phyloP scores from a whole-genome alignment of 2,797 vertebrate genomes.

The Falco peregrinus region DNA sequence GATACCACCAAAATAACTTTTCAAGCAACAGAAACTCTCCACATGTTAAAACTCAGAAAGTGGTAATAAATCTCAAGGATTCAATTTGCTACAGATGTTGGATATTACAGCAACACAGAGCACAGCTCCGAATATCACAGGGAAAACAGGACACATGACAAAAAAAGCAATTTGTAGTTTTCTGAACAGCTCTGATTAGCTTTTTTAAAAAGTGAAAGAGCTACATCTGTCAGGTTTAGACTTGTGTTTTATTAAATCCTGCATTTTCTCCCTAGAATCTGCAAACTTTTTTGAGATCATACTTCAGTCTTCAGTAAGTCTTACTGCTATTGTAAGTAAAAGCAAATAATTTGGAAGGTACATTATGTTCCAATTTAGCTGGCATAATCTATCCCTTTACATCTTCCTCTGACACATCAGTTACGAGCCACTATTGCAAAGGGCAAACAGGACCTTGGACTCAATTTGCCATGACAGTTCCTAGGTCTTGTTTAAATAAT shows the following conservation, averaged over 20 bases:
- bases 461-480: not conserved
- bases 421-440: not conserved
- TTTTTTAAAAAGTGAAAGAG: not conserved
- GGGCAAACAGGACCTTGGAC: not conserved
- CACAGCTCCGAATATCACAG: not conserved
- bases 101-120: not conserved
- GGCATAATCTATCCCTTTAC: not conserved
- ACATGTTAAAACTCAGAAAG: not conserved
- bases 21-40: not conserved
- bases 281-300: not conserved
- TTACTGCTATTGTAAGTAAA: not conserved
- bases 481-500: not conserved
- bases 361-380: not conserved
- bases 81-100: not conserved
- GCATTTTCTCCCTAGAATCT: not conserved
- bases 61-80: not conserved
- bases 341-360: not conserved
- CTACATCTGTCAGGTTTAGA: not conserved
- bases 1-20: conserved; percentile 27
- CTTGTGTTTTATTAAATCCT: not conserved
- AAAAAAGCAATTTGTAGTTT: not conserved
- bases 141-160: not conserved
- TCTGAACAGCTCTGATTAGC: not conserved
- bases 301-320: not conserved
- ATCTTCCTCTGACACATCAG: not conserved